phyloP scores from a whole-genome alignment of 1,140 invertebrate genomes.

The Anastrepha ludens region DNA sequence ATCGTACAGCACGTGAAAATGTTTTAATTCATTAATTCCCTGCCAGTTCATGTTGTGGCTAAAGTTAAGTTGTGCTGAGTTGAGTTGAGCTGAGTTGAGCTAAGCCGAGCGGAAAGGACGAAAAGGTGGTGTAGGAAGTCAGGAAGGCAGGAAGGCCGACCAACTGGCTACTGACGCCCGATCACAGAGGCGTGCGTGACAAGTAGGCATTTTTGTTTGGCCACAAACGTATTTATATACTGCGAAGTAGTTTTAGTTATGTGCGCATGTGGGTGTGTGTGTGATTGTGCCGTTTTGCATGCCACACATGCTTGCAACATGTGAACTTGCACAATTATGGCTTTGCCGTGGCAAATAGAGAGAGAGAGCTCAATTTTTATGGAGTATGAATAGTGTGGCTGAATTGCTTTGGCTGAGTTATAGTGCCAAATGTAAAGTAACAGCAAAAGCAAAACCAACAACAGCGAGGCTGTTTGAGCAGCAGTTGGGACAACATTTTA shows the following conservation, averaged over 20 bases:
- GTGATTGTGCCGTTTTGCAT: background rate
- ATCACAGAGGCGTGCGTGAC: background rate
- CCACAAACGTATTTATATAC: constrained; percentile 27
- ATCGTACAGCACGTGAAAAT: constrained; percentile 33
- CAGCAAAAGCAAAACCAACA: background rate
- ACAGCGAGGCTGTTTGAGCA: background rate
- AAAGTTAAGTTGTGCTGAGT: background rate
- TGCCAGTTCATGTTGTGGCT: constrained; percentile 32
- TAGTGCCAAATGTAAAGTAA: background rate
- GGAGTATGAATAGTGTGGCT: background rate
- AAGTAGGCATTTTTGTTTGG: constrained; percentile 7
- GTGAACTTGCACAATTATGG: constrained; percentile 40
- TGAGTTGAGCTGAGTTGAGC: background rate
- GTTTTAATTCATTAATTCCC: constrained; percentile 49
- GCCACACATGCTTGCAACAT: background rate
- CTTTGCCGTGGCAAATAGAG: background rate
- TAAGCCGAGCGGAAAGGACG: background rate
- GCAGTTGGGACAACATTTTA: constrained; percentile 5
- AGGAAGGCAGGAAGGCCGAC: background rate
- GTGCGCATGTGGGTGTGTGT: background rate
- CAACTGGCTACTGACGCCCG: background rate
- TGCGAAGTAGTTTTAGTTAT: background rate
- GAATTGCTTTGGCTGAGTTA: background rate
- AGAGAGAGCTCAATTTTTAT: background rate
- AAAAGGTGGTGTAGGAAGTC: background rate